These are phyloP conservation scores for Mycetomoellerius zeteki DNA, from an alignment of 1,140 invertebrate genomes.

Conservation along the genomic window DNA sequence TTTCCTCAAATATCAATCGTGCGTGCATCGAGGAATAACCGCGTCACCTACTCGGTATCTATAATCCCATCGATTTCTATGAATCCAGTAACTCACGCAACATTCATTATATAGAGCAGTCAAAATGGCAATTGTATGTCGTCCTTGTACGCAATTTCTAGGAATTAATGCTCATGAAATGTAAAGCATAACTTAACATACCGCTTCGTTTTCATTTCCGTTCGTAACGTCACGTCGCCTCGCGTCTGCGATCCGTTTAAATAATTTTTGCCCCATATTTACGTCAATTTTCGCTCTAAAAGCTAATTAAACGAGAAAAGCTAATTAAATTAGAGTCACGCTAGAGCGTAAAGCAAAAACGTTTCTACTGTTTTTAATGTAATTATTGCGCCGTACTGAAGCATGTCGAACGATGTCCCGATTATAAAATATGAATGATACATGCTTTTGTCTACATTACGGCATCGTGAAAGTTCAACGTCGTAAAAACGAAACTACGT, in stretches of 20 bases:
- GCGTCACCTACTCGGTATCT: background rate
- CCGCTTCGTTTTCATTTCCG: conserved; percentile 22
- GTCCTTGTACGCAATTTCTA: conserved; percentile 54
- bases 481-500: background rate
- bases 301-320: conserved; percentile 23
- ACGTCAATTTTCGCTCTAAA: conserved; percentile 38
- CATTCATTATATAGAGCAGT: conserved; percentile 59
- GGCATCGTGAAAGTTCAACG: conserved; percentile 43
- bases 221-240: background rate
- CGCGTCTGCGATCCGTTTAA: conserved; percentile 1
- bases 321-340: conserved; percentile 38
- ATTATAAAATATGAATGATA: conserved; percentile 33
- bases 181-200: conserved; percentile 23
- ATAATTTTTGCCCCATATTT: conserved; percentile 25
- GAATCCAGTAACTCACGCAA: conserved; percentile 60
- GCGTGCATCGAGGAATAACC: conserved; percentile 7
- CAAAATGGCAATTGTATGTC: conserved; percentile 65
- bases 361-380: conserved; percentile 24
- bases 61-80: conserved; percentile 26
- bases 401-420: conserved; percentile 14
- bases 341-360: conserved; percentile 2
- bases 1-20: background rate
- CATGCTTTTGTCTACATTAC: conserved; percentile 29
- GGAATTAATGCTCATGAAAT: conserved; percentile 25
- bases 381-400: conserved; percentile 27